These are phyloP conservation scores for Lutjanus campechanus DNA, from an alignment of 2,797 vertebrate species.

Conservation along the genomic window DNA sequence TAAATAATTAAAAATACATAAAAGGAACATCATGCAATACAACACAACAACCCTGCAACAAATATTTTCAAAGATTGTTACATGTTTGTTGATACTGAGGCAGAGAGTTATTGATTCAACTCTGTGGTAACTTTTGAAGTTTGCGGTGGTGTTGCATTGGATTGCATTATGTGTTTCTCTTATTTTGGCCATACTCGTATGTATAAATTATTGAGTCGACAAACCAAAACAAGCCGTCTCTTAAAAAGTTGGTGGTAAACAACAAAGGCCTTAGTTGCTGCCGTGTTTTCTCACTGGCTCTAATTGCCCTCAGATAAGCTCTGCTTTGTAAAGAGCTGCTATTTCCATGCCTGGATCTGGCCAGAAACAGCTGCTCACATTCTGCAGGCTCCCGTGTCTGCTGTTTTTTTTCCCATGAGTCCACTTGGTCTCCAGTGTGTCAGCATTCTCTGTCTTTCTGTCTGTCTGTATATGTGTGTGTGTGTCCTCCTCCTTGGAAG, in stretches of 20 bases:
- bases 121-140: not conserved
- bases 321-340: conserved; percentile 77
- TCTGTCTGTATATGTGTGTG: conserved; percentile 32
- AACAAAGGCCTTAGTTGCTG: conserved; percentile 51
- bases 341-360: conserved; percentile 79
- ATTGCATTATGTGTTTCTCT: not conserved
- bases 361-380: conserved; percentile 82
- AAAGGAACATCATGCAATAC: conserved; percentile 1
- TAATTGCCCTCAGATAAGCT: conserved; percentile 75
- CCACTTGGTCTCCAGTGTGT: conserved; percentile 67
- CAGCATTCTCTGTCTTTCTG: conserved; percentile 68
- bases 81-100: not conserved
- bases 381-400: conserved; percentile 76
- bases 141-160: not conserved
- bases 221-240: not conserved
- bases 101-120: not conserved
- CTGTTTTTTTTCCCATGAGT: conserved; percentile 64
- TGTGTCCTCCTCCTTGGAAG: no score
- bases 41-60: not conserved
- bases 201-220: not conserved
- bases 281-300: conserved; percentile 57
- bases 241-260: conserved; percentile 38
- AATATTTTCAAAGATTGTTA: not conserved
- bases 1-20: not conserved
- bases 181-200: not conserved